Base-by-base conservation (phyloP, 1,140 invertebrate genomes). In the Drosophila takahashii region DNA sequence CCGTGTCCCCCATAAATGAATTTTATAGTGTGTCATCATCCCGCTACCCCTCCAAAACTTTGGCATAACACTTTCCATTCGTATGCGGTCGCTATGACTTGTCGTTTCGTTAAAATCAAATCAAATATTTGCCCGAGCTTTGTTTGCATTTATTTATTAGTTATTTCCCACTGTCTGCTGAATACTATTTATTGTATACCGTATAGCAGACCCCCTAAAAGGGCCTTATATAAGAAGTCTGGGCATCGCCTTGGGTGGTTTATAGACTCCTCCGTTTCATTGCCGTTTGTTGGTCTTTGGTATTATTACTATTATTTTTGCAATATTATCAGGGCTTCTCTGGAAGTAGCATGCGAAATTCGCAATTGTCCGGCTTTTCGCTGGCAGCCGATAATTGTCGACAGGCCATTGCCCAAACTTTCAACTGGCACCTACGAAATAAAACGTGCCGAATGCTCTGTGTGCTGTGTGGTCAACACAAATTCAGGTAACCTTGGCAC, bases 1-100 rank as follows among this genome's bases (percentile, higher is more conserved):
- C 47, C 47, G n/a, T n/a, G n/a, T n/a, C n/a, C 16, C 41, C 44
- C 11, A 29, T 60, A 29, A 15, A 34, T n/a, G 9, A 39, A 47
- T 22, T 60, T 8, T 32, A 32, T 29, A 37, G 56, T 64, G 66
- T 78, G 69, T 85, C 81, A 74, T 84, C 57, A 16, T 37, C n/a
- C 44, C 32, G 36, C 10, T 15, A 9, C n/a, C 29, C 29, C 29
- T 1, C 27, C 39, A 47, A 18, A 45, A 29, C 62, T 70, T 60
- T 59, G 61, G 75, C 83, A 83, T 83, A 87, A 87, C 79, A 87
- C 84, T 87, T 89, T 83, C 83, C 79, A 83, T 87, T 86, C 61
- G 54, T 56, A 76, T 66, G 64, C 66, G 62, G 54, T 75, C 77
- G 65, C 76, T 52, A 73, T 86, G 83, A 87, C 84, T 87, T 58